Evolutionary conservation across 2,888 invertebrate species (phyloP).

Genomic region (Hydropsyche betteni): DNA sequence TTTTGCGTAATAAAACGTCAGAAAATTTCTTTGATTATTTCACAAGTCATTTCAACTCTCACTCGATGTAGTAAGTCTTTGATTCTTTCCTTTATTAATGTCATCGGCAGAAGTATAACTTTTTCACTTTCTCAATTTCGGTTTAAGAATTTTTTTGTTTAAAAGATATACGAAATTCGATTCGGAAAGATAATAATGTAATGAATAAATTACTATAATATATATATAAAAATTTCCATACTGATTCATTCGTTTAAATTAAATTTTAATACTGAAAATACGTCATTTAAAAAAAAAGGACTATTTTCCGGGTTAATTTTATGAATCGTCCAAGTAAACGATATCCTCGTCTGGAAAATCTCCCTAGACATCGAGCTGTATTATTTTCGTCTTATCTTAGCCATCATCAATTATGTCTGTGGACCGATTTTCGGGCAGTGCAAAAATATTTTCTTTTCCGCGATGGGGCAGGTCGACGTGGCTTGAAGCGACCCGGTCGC

Average conservation of each 20-base stretch:
- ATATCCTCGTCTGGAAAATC: background rate
- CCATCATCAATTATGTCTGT: constrained; percentile 23
- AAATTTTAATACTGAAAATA: too few relatives aligned
- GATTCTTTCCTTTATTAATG: constrained; percentile 11
- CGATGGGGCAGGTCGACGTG: background rate
- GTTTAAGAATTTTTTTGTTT: too few relatives aligned
- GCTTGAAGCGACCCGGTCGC: constrained; percentile 6
- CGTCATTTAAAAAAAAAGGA: too few relatives aligned
- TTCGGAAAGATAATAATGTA: too few relatives aligned
- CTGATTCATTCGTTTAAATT: too few relatives aligned
- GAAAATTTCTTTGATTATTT: constrained; percentile 15
- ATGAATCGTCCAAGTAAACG: constrained; percentile 14
- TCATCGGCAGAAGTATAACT: too few relatives aligned
- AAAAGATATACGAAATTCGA: too few relatives aligned
- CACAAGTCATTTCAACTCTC: constrained; percentile 5
- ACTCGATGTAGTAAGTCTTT: constrained; percentile 7
- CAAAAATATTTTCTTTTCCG: constrained; percentile 36
- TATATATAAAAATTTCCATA: too few relatives aligned
- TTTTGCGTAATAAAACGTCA: constrained; percentile 6
- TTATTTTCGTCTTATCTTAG: constrained; percentile 19
- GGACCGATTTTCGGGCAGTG: constrained; percentile 12
- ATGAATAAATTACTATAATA: too few relatives aligned
- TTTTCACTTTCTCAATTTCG: too few relatives aligned
- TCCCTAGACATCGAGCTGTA: background rate
- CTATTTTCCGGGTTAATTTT: constrained; percentile 14